These are phyloP conservation scores for Penaeus japonicus DNA, from an alignment of 1,140 invertebrate genomes.

Conservation along the genomic window DNA sequence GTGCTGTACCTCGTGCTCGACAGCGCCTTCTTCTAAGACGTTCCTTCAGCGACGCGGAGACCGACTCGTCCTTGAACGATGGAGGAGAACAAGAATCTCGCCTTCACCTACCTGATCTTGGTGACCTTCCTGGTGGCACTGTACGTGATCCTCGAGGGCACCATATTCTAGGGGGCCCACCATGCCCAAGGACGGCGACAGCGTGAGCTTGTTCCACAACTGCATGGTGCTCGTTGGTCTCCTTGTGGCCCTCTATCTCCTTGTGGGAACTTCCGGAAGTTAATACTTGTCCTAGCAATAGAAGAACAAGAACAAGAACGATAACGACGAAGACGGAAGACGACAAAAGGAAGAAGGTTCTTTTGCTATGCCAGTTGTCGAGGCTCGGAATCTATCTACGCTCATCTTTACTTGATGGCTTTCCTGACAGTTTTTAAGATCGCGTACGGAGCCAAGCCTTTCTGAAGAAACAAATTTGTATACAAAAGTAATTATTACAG, in stretches of 20 bases:
- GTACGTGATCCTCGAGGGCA: background rate
- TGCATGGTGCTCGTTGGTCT: conserved; percentile 16
- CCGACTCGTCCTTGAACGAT: background rate
- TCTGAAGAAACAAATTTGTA: too few species aligned
- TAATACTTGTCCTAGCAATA: background rate
- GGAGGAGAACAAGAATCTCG: conserved; percentile 2
- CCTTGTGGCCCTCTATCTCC: background rate
- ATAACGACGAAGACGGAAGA: background rate
- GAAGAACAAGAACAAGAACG: background rate
- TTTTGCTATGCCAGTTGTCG: background rate
- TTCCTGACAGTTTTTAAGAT: background rate
- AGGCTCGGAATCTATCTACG: background rate
- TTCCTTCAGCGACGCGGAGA: background rate
- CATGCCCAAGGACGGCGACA: background rate
- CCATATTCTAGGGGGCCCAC: background rate
- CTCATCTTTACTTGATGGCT: background rate
- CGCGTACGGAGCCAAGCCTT: background rate
- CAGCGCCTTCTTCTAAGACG: conserved; percentile 24
- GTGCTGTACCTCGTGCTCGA: conserved; percentile 33
- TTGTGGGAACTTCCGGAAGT: background rate
- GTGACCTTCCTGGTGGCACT: background rate
- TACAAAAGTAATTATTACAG: too few species aligned
- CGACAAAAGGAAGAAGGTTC: background rate
- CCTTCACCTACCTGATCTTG: background rate
- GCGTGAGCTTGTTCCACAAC: background rate